Evolutionary conservation across 1,140 invertebrate species (phyloP).

Genomic region (Drosophila tsacasi): DNA sequence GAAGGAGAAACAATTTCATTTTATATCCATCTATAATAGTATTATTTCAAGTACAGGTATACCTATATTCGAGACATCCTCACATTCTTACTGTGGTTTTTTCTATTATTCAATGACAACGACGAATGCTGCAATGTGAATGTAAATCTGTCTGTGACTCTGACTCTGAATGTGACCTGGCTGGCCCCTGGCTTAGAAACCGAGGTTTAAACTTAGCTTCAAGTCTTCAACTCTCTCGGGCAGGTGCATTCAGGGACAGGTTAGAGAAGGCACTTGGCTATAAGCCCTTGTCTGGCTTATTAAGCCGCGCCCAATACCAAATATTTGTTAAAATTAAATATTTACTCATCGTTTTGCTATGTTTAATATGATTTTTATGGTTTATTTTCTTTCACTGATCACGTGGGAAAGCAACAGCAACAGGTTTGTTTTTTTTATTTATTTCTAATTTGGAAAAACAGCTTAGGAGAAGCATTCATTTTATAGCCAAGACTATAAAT

Average conservation of each 20-base stretch:
- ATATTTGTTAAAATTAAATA: conserved; percentile 29
- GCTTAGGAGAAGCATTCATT: not conserved
- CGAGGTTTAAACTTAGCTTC: conserved; percentile 4
- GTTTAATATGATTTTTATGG: conserved; percentile 7
- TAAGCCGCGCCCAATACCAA: conserved; percentile 37
- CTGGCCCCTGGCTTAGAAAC: conserved; percentile 38
- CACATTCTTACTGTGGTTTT: conserved; percentile 23
- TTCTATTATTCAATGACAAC: conserved; percentile 68
- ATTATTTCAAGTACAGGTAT: not conserved
- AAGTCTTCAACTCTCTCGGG: not conserved
- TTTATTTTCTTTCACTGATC: conserved; percentile 8
- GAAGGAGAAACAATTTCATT: not conserved
- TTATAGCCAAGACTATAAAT: conserved; percentile 2
- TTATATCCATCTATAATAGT: not conserved
- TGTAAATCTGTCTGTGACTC: conserved; percentile 34
- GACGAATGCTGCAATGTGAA: conserved; percentile 64
- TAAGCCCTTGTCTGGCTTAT: conserved; percentile 42
- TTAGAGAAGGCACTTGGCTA: conserved; percentile 10
- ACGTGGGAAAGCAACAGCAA: conserved; percentile 2
- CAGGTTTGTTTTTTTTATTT: conserved; percentile 8
- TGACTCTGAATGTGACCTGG: conserved; percentile 40
- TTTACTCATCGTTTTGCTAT: not conserved
- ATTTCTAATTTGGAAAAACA: not conserved
- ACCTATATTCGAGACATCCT: not conserved
- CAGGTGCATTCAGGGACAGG: conserved; percentile 38